A percentile compares a stretch with the other conserved stretches of the same genome.
These are phyloP conservation scores for Rutilus rutilus DNA, from an alignment of 2,113 vertebrate genomes.

Conservation along the genomic window DNA sequence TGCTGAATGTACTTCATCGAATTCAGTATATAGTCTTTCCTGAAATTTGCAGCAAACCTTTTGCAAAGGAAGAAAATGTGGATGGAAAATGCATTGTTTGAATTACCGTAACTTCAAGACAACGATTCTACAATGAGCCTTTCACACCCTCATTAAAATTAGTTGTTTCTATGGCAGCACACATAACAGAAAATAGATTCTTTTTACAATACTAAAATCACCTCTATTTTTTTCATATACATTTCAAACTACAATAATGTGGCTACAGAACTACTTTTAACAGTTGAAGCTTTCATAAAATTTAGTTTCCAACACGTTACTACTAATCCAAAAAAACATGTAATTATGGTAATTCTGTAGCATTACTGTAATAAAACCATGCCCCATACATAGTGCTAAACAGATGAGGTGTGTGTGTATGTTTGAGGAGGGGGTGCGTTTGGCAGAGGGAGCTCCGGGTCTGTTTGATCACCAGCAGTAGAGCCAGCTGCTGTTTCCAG, in stretches of 20 bases:
- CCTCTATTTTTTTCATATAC: background rate
- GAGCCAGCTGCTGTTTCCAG: slow-evolving; percentile 54
- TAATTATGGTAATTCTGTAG: background rate
- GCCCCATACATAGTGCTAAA: slow-evolving; percentile 20
- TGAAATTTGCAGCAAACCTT: background rate
- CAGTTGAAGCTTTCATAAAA: background rate
- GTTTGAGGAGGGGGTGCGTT: slow-evolving; percentile 5
- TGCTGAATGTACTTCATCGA: background rate
- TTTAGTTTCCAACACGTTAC: background rate
- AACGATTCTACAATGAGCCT: background rate
- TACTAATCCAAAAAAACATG: background rate
- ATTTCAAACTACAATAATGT: background rate
- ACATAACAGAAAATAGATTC: background rate
- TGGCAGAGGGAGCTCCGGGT: slow-evolving; percentile 43
- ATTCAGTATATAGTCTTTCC: background rate
- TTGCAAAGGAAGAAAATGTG: background rate
- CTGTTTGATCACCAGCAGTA: slow-evolving; percentile 54
- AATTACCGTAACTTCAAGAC: too few species aligned
- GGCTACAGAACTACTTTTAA: background rate
- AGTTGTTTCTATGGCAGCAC: background rate
- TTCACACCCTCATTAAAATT: background rate
- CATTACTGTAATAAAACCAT: slow-evolving; percentile 15
- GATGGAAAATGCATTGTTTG: background rate
- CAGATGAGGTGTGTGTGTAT: slow-evolving; percentile 7
- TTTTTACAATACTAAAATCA: background rate